A percentile compares a stretch with the other conserved stretches of the same genome.
Conservation (phyloP, 2,888 invertebrate species). For the Tinea semifulvella region DNA sequence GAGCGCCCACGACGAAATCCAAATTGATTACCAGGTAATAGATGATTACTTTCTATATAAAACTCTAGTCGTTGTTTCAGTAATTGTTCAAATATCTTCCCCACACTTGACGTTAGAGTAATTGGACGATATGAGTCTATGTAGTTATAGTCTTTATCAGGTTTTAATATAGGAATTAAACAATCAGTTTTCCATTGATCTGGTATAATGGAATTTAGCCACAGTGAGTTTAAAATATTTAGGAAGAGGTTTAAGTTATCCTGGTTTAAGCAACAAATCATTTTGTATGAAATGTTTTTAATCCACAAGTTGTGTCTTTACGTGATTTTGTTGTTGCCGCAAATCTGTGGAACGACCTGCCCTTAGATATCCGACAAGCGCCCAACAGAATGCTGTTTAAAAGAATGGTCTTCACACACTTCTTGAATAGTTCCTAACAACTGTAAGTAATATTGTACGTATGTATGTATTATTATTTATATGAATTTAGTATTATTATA, state of each 20-base stretch:
- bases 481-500: too few relatives aligned
- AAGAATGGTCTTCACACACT: too few relatives aligned
- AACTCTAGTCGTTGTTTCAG: constrained; percentile 18
- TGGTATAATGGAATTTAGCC: constrained; percentile 16
- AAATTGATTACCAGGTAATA: constrained; percentile 17
- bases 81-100: constrained; percentile 20
- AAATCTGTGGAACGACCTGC: too few relatives aligned
- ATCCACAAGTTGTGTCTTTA: constrained; percentile 19
- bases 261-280: constrained; percentile 17
- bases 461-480: too few relatives aligned
- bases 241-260: constrained; percentile 15
- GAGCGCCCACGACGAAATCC: constrained; percentile 15
- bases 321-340: too few relatives aligned
- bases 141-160: constrained; percentile 15
- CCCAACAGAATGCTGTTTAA: too few relatives aligned
- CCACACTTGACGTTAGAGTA: constrained; percentile 19
- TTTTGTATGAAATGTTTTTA: constrained; percentile 18
- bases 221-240: constrained; percentile 18
- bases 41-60: constrained; percentile 15
- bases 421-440: too few relatives aligned
- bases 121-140: constrained; percentile 19
- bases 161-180: constrained; percentile 20
- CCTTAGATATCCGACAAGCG: too few relatives aligned
- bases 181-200: too few relatives aligned
- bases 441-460: too few relatives aligned